Base-by-base conservation (phyloP, 2,888 invertebrate genomes). In the Shargacucullia verbasci region DNA sequence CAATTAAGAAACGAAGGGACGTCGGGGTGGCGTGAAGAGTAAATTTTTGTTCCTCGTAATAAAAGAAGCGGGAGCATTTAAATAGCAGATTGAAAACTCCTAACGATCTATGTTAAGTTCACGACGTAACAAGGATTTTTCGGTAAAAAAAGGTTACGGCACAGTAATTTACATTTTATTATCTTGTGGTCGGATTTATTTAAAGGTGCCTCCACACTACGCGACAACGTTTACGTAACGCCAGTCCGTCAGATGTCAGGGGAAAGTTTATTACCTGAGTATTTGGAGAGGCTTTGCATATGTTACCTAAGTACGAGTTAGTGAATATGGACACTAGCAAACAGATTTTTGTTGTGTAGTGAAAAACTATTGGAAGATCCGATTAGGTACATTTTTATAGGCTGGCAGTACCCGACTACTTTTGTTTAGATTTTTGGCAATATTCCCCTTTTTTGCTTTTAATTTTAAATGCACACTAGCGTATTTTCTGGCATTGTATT, bases 31-130 rank as follows among this genome's bases (percentile, higher is more conserved):
- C 75, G 79, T 76, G 70, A 81, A 81, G 81, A 84, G 84, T 84
- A 85, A 80, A 84, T 85, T 85, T 87, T 84, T 85, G 80, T 82
- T 81, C 74, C 61, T 64, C 70, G 80, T 81, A 83, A 85, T 84
- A 87, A 88, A 87, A 85, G 81, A 82, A 83, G 79, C 76, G 75
- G 61, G 69, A 80, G 75, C 79, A 84, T 88, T 87, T 87, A 88
- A 86, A 86, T 85, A 83, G 84, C 81, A 83, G 82, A 88, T 87
- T 84, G 85, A 82, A 87, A 86, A 82, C 80, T 81, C 81, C 79
- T 84, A 85, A 87, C 83, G 83, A 84, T 84, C 81, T 76, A 81
- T 83, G 82, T 85, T 82, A 82, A 87, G 80, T 78, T 78, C 73
- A 69, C 72, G 70, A 70, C 59, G 70, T 70, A 74, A 76, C 75